A percentile compares a stretch with the other conserved stretches of the same genome.
phyloP scores from a whole-genome alignment of 2,113 vertebrate genomes.

The Ptyas mucosa region DNA sequence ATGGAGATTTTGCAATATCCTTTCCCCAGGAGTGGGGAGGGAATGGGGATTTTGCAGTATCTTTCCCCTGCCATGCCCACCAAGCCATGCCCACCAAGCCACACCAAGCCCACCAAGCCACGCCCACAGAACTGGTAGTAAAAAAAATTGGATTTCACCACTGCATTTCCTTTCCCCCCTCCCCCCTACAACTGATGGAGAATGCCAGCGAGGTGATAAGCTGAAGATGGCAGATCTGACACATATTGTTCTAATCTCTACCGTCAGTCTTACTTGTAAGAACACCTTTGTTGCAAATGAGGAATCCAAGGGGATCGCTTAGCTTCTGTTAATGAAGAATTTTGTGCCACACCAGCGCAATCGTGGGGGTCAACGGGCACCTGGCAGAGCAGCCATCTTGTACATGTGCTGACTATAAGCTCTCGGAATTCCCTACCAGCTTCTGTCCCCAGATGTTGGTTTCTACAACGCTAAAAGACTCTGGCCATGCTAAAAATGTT shows the following conservation, averaged over 20 bases:
- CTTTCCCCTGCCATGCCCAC: too few relatives aligned
- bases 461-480: neutral
- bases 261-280: neutral
- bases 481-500: neutral
- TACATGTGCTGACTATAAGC: neutral
- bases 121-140: too few relatives aligned
- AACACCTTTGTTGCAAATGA: neutral
- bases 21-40: too few relatives aligned
- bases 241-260: neutral
- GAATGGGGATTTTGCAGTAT: too few relatives aligned
- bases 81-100: too few relatives aligned
- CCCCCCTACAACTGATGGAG: too few relatives aligned
- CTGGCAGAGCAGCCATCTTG: neutral
- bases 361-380: neutral
- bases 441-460: neutral
- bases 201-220: neutral
- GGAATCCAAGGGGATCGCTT: neutral
- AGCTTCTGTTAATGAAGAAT: neutral
- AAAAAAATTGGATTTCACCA: too few relatives aligned
- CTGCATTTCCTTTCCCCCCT: neutral
- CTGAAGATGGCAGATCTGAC: neutral
- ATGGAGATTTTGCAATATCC: too few relatives aligned
- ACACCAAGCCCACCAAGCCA: too few relatives aligned
- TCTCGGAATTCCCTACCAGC: neutral
- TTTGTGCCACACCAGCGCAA: neutral